Evolutionary conservation across 1,140 invertebrate genomes (phyloP), one percentile per base, ranked within the genome.

Genomic region (Pogonomyrmex barbatus): DNA sequence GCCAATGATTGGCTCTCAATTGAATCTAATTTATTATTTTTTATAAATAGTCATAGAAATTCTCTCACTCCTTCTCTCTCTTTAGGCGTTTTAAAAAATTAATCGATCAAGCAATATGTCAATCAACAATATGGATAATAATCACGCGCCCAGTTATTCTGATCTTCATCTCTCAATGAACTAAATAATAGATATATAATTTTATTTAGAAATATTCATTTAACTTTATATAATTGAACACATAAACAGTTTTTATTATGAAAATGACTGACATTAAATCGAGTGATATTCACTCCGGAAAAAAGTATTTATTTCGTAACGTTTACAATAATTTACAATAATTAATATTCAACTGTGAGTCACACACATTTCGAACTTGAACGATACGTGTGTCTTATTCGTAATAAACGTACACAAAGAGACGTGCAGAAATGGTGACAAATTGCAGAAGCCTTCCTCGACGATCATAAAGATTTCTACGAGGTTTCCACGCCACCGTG

Each of bases 71-170:
- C 30, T 30, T 67, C 39, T 47, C 65, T 68, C 39, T 65, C 62
- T 36, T 9, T 30, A 33, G 36, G 12, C 4, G 10, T 14, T 42
- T 60, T 42, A 73, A 75, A 10, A 36, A 36, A 68, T n/a, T 65
- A 56, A 79, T 90, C 79, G 54, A 87, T 90, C 78, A 75, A 65
- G 54, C 73, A 58, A 84, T 85, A 86, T 9, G 42, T 12, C 71
- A 75, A 89, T 79, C 68, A 24, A 45, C 42, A 24, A 24, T 24
- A 24, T 24, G 10, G 47, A 67, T n/a, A 79, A 63, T 36, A 75
- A 84, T 52, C 14, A 33, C 33, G 56, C 42, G n/a, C 30, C 73
- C 47, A 33, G 17, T 10, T 42, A 24, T 58, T 50, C 24, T 58
- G 17, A 81, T 30, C 36, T 42, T 81, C n/a, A 4, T 9, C 14